A percentile compares a stretch with the other conserved stretches of the same genome.
Conservation (phyloP, 92 coral and sea anemone genomes). For the Parazoanthus swiftii region DNA sequence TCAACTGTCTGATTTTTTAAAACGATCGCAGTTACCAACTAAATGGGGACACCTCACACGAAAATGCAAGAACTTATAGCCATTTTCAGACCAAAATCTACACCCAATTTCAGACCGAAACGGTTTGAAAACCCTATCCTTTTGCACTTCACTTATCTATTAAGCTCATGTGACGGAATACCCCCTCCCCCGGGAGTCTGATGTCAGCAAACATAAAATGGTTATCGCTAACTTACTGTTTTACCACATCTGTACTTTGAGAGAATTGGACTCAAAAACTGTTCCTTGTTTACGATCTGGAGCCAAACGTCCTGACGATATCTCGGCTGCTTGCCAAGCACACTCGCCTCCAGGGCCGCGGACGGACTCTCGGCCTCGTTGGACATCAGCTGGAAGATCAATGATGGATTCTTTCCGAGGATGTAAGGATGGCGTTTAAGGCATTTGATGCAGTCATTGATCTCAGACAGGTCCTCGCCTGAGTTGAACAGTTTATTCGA, state of each 20-base stretch:
- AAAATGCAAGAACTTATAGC: no score
- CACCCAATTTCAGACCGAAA: no score
- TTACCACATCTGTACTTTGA: slow-evolving; percentile 47
- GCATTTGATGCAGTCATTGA: slow-evolving; percentile 56
- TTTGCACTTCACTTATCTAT: no score
- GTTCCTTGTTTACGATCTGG: slow-evolving; percentile 47
- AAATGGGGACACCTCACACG: no score
- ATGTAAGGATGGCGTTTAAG: slow-evolving; percentile 55
- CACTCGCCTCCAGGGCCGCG: slow-evolving; percentile 44
- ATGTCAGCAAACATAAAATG: no score
- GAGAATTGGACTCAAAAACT: slow-evolving; percentile 47
- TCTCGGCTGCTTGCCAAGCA: slow-evolving; percentile 31
- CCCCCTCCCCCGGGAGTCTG: no score
- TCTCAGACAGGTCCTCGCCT: slow-evolving; percentile 21
- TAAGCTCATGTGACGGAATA: no score
- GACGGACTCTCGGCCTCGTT: slow-evolving; percentile 58
- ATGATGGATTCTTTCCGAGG: slow-evolving; percentile 44
- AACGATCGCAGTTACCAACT: no score
- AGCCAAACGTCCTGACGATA: slow-evolving; percentile 48
- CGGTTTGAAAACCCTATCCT: no score
- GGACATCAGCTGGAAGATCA: slow-evolving; percentile 57
- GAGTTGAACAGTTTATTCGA: not conserved
- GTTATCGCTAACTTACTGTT: slow-evolving; percentile 21
- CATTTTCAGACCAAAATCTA: no score
- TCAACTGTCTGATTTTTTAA: no score